phyloP scores from a whole-genome alignment of 2,888 invertebrate species.

The Conus canariensis region DNA sequence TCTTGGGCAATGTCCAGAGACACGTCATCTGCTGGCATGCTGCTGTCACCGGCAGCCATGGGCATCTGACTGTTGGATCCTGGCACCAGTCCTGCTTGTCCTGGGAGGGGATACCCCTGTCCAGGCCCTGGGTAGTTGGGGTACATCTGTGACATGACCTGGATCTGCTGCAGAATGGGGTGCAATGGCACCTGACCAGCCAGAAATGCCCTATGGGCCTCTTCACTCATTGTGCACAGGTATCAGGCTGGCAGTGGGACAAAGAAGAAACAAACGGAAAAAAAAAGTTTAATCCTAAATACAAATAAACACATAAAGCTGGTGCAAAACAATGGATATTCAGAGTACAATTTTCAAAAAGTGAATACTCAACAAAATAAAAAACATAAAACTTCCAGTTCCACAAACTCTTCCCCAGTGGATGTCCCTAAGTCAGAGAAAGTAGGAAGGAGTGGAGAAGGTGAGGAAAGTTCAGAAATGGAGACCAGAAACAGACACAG shows the following conservation, averaged over 20 bases:
- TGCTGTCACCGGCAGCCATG: background rate
- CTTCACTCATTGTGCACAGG: constrained; percentile 9
- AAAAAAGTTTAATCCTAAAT: too few relatives aligned
- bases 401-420: too few relatives aligned
- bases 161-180: constrained; percentile 63
- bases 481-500: too few relatives aligned
- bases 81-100: background rate
- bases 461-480: too few relatives aligned
- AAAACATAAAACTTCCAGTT: too few relatives aligned
- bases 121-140: constrained; percentile 18
- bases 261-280: background rate
- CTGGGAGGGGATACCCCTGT: constrained; percentile 33
- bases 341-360: too few relatives aligned
- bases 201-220: constrained; percentile 51
- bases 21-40: constrained; percentile 54
- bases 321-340: too few relatives aligned
- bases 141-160: constrained; percentile 54
- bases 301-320: background rate
- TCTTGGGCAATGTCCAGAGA: constrained; percentile 68
- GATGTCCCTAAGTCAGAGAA: too few relatives aligned
- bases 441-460: too few relatives aligned
- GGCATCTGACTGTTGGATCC: background rate
- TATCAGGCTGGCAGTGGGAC: background rate
- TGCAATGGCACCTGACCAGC: constrained; percentile 53
- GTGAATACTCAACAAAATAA: too few relatives aligned